Conservation (phyloP, 2,113 vertebrate species). For the Sphyrna mokarran region DNA sequence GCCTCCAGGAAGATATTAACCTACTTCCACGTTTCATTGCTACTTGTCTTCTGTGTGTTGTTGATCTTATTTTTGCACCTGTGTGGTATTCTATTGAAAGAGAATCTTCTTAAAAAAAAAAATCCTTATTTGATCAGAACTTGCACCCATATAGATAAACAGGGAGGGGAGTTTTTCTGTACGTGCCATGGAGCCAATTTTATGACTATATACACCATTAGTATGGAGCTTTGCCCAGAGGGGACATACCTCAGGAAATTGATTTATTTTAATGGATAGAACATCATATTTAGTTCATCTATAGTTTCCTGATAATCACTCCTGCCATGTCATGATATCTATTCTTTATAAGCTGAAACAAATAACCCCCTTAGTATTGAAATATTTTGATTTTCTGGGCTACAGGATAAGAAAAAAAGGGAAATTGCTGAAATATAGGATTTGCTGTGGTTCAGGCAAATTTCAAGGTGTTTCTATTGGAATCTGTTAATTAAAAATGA, state of each 20-base stretch:
- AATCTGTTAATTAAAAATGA: background rate
- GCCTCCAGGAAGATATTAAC: slow-evolving; percentile 27
- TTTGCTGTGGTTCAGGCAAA: background rate
- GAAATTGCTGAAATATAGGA: background rate
- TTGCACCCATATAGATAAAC: background rate
- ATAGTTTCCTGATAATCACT: background rate
- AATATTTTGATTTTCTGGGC: background rate
- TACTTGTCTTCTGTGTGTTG: background rate
- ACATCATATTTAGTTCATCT: background rate
- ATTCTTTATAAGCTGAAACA: background rate
- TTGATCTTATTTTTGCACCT: slow-evolving; percentile 19
- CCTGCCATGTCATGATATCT: background rate
- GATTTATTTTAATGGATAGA: background rate
- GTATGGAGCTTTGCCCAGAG: background rate
- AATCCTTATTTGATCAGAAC: background rate
- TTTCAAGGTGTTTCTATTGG: background rate
- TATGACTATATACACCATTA: background rate
- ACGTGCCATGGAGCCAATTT: background rate
- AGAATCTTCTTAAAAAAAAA: background rate
- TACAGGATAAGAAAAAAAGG: background rate
- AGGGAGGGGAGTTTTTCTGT: background rate
- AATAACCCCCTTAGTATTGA: background rate
- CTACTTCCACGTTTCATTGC: background rate
- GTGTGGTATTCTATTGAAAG: background rate
- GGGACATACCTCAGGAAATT: background rate